These are phyloP conservation scores for Cephalopterus ornatus DNA, from an alignment of 2,113 vertebrate species.

Conservation along the genomic window DNA sequence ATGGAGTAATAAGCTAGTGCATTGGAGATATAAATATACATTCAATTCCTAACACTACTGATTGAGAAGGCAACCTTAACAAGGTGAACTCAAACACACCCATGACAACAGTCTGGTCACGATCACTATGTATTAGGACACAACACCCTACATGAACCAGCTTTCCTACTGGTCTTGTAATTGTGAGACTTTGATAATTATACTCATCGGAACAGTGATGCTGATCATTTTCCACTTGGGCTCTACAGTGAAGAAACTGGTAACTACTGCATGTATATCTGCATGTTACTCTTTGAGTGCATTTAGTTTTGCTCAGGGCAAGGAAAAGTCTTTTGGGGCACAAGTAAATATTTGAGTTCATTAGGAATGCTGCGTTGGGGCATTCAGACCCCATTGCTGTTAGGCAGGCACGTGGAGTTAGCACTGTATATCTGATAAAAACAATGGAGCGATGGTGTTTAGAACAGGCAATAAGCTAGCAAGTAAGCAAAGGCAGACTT, in stretches of 20 bases:
- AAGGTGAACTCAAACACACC: background rate
- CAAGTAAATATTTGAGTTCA: background rate
- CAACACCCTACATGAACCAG: background rate
- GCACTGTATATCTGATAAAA: background rate
- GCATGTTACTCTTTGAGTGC: background rate
- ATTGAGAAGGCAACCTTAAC: background rate
- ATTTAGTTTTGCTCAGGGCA: background rate
- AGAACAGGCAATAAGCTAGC: background rate
- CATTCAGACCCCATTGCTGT: background rate
- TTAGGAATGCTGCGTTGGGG: background rate
- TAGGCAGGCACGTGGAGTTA: background rate
- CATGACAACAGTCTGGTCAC: background rate
- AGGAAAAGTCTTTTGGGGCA: background rate
- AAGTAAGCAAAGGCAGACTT: constrained; percentile 4
- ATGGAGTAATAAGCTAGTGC: background rate
- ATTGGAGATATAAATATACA: background rate
- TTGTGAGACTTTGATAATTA: background rate
- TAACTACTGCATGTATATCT: background rate
- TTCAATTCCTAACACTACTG: background rate
- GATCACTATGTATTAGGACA: background rate
- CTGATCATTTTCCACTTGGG: background rate
- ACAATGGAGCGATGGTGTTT: background rate
- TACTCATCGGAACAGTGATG: background rate
- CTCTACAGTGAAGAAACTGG: background rate
- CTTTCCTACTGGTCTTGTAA: background rate